Base-by-base conservation (phyloP, 1,140 invertebrate species). In the Drosophila equinoxialis region DNA sequence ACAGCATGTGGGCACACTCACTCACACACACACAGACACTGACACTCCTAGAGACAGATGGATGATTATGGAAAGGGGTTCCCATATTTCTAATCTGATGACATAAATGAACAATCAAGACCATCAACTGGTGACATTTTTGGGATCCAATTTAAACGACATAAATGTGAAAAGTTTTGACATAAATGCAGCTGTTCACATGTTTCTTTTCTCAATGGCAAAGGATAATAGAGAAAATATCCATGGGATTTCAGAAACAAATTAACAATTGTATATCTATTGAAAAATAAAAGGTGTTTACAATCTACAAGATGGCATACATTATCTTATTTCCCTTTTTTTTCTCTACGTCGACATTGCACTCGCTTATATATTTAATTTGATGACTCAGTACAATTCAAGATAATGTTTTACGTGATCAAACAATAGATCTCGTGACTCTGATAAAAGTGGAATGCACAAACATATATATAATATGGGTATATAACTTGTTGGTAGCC, bases 61-160 rank as follows among this genome's bases (percentile, higher is more conserved):
- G 30, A 30, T 30, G 30, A 6, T 30, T 55, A 17, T 13, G 62
- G 37, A 37, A 61, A 45, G 55, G 55, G 11, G 26, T 63, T 30
- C 51, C 26, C 17, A 42, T 30, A 33, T 30, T 66, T 26, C 75
- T 86, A 87, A 86, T 86, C 82, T 70, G 79, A 85, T 85, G 79
- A 79, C 82, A 85, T 71, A 81, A 81, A 84, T 81, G 81, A 85
- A 80, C 71, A 51, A 75, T 76, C 73, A 76, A 42, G 63, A 8
- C 68, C 71, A 85, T 81, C 82, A 81, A 71, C 77, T 64, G 45
- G 17, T 71, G 81, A 81, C 74, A 77, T 51, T 42, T 45, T 23
- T 37, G 74, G 74, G 74, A 30, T 67, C 62, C 45, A 59, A 74
- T 74, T 77, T 77, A 67, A 37, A 69, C 58, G 55, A 54, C 65